Evolutionary conservation across 2,797 vertebrate species (phyloP), one percentile per base, ranked within the genome.

Genomic region (Phataginus tricuspis): DNA sequence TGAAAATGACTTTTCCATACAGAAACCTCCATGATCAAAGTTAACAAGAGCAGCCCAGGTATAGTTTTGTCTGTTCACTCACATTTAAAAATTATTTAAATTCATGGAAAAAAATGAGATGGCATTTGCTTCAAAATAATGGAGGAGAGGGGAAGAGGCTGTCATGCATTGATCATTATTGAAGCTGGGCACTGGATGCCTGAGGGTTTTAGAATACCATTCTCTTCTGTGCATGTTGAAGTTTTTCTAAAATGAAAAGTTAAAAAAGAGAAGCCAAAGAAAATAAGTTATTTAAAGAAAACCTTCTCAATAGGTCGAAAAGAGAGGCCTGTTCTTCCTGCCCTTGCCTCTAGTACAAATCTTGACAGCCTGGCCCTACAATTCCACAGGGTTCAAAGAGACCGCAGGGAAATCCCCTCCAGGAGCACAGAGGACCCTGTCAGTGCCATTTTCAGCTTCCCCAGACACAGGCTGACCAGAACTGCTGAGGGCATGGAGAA

Each of bases 241-340:
- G 8, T 51, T 87, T 64, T 64, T 82, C 63, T 90, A 85, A 94
- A 95, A 69, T 64, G 37, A 59, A 94, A 89, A 57, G 2, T 31
- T 37, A 25, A 69, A 78, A 84, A 55, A 80, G 59, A 92, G 7
- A 37, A 57, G 16, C 15, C n/a, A 31, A 3, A n/a, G 8, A 86
- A 42, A n/a, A 53, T 1, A 61, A 92, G 53, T 42, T 66, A 61
- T 66, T 74, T 66, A 66, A 90, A 64, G 25, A 86, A 94, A 74
- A 6, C 1, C 45, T 93, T 86, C 68, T 37, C 25, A 34, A 42
- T 0, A 39, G 39, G 42, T 66, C 86, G 15, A 53, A 51, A 51
- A 82, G 49, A 86, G 71, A 90, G 25, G 27, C 2, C 51, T 75
- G 13, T 21, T 80, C n/a, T 49, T 82, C 61, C 85, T 39, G 16